phyloP scores from a whole-genome alignment of 2,113 vertebrate genomes.

The Xiphias gladius region DNA sequence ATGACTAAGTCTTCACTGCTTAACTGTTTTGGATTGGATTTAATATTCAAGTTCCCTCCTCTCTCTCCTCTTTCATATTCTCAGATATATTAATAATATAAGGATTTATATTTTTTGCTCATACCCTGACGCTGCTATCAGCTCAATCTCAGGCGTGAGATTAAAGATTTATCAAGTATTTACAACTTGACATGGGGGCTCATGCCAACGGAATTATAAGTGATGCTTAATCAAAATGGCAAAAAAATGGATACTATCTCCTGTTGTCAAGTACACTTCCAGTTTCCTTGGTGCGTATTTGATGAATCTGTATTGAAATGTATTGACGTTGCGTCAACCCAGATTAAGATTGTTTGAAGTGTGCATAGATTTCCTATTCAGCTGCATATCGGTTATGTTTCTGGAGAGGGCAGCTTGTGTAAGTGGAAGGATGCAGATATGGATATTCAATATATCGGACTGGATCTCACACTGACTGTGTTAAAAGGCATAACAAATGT shows the following conservation, averaged over 20 bases:
- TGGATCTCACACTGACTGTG: conserved; percentile 61
- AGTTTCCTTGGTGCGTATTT: conserved; percentile 54
- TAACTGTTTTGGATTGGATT: conserved; percentile 64
- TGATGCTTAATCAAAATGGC: conserved; percentile 61
- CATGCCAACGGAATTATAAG: conserved; percentile 59
- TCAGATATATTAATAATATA: conserved; percentile 56
- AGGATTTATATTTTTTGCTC: conserved; percentile 59
- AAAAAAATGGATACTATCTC: conserved; percentile 45
- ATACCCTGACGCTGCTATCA: conserved; percentile 48
- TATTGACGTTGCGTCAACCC: conserved; percentile 70
- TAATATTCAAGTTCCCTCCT: conserved; percentile 46
- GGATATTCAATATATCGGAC: conserved; percentile 79
- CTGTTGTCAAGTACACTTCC: conserved; percentile 51
- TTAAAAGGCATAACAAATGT: conserved; percentile 74
- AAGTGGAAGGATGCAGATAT: conserved; percentile 70
- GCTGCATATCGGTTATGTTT: conserved; percentile 67
- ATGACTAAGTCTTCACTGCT: conserved; percentile 44
- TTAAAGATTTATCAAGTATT: conserved; percentile 76
- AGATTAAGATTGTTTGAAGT: conserved; percentile 84
- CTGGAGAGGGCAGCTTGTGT: conserved; percentile 66
- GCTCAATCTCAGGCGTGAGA: conserved; percentile 67
- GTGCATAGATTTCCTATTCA: conserved; percentile 79
- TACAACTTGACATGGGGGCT: conserved; percentile 63
- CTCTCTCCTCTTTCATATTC: conserved; percentile 31
- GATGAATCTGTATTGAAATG: conserved; percentile 78